Conservation (phyloP, 2,888 invertebrate species). For the Chloromyia formosa region DNA sequence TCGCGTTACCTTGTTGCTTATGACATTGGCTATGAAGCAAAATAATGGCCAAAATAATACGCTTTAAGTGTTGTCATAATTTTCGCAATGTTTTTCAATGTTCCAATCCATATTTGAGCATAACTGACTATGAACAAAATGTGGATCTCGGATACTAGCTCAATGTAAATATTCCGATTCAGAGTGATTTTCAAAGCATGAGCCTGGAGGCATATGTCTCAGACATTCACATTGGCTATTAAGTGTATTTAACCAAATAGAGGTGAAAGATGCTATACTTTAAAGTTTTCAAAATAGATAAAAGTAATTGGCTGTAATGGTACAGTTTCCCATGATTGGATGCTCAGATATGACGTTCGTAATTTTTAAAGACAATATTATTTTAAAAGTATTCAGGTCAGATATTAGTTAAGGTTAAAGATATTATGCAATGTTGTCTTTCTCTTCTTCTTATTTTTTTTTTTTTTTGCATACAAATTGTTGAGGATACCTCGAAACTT, state of each 20-base stretch:
- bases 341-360: not conserved
- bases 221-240: not conserved
- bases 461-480: no score
- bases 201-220: not conserved
- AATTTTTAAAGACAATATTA: no score
- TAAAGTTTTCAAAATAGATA: not conserved
- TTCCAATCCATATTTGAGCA: not conserved
- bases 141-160: not conserved
- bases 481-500: no score
- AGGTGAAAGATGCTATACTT: not conserved
- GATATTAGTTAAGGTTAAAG: not conserved
- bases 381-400: not conserved
- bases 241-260: not conserved
- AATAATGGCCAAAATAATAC: slow-evolving; percentile 4
- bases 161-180: not conserved
- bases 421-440: no score
- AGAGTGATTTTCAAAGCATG: not conserved
- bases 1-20: not conserved
- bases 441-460: no score
- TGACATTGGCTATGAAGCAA: not conserved
- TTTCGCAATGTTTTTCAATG: not conserved
- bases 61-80: slow-evolving; percentile 3
- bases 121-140: not conserved
- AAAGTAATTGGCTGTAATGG: not conserved
- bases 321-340: not conserved